These are phyloP conservation scores for Hippopotamyrus pictus DNA, from an alignment of 2,797 vertebrate species.

Conservation along the genomic window DNA sequence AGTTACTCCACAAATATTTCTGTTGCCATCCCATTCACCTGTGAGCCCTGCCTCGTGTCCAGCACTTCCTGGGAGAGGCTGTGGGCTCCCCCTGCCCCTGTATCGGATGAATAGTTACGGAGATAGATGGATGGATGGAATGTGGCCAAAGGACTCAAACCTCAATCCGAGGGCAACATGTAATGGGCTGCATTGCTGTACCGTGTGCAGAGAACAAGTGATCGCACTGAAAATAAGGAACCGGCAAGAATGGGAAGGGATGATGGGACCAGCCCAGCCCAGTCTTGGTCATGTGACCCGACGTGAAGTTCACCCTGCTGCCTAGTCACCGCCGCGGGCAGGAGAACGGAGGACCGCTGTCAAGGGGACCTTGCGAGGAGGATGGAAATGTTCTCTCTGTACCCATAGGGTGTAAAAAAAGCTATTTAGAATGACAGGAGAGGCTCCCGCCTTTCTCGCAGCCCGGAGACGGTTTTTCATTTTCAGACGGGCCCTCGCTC, in stretches of 20 bases:
- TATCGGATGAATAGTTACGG: neutral
- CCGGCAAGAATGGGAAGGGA: neutral
- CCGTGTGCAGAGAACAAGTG: neutral
- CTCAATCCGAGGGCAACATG: neutral
- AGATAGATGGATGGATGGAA: neutral
- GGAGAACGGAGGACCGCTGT: conserved; percentile 16
- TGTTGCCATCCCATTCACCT: neutral
- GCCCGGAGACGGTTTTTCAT: conserved; percentile 47
- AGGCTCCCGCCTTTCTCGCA: conserved; percentile 18
- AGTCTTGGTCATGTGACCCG: neutral
- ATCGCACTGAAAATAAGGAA: neutral
- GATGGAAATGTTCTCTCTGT: neutral
- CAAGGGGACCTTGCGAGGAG: conserved; percentile 15
- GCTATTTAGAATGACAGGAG: conserved; percentile 17
- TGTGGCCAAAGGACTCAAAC: neutral
- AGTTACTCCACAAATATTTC: neutral
- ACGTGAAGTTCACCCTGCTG: neutral
- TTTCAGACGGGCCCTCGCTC: conserved; percentile 43
- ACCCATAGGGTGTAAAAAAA: conserved; percentile 18
- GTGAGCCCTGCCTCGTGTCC: neutral
- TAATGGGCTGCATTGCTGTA: neutral
- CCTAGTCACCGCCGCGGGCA: neutral
- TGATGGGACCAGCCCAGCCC: neutral
- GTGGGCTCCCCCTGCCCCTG: neutral
- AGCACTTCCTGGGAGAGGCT: neutral